Conservation (phyloP, 1,140 invertebrate species). For the Probaryconus sp. region DNA sequence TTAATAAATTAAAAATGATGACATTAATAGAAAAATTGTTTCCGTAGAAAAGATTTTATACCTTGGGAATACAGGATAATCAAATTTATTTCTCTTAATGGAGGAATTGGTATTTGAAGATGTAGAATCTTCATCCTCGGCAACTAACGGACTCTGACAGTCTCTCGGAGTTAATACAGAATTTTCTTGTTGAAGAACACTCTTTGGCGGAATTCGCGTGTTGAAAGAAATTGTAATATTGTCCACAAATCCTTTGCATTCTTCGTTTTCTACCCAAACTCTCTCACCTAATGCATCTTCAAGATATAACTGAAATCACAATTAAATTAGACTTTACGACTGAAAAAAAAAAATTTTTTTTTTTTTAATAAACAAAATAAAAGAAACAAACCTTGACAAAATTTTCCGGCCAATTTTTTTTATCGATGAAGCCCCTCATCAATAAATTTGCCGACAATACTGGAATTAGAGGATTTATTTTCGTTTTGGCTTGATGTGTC, state of each 20-base stretch:
- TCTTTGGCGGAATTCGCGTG: slow-evolving; percentile 86
- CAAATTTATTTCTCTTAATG: slow-evolving; percentile 77
- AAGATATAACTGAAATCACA: slow-evolving; percentile 86
- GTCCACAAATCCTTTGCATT: slow-evolving; percentile 94
- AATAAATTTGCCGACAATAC: slow-evolving; percentile 92
- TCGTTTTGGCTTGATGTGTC: slow-evolving; percentile 84
- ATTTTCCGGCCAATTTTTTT: slow-evolving; percentile 86
- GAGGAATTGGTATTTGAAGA: slow-evolving; percentile 66
- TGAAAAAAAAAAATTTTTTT: slow-evolving; percentile 10
- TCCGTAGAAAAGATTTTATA: no score
- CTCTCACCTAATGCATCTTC: slow-evolving; percentile 96
- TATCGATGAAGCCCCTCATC: slow-evolving; percentile 87
- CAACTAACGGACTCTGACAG: slow-evolving; percentile 77
- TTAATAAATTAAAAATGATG: no score
- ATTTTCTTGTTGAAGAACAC: slow-evolving; percentile 80
- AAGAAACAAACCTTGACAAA: slow-evolving; percentile 85
- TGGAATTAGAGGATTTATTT: slow-evolving; percentile 89
- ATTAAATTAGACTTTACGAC: slow-evolving; percentile 3
- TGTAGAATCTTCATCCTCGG: slow-evolving; percentile 80
- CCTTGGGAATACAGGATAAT: slow-evolving; percentile 78
- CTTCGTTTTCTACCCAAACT: slow-evolving; percentile 94
- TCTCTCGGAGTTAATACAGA: slow-evolving; percentile 76
- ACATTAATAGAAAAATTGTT: no score
- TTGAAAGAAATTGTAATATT: slow-evolving; percentile 94
- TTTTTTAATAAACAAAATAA: no score